A percentile compares a stretch with the other conserved stretches of the same genome.
Evolutionary conservation across 2,113 vertebrate species (phyloP).

Genomic region (Gobiocypris rarus): DNA sequence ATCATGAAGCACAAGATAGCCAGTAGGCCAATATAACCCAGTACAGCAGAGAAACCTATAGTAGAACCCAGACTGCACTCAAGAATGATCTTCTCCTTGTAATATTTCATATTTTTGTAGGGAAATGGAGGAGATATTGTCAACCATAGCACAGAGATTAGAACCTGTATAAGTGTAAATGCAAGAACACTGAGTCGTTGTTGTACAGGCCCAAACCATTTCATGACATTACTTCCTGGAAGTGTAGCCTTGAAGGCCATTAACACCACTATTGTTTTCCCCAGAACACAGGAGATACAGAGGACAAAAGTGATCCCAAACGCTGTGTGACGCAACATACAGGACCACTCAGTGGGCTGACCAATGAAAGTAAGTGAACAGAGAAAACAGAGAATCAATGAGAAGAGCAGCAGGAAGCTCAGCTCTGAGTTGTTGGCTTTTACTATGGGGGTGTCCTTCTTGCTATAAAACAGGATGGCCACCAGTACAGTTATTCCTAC

Average conservation of each 20-base stretch:
- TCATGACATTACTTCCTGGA: constrained; percentile 15
- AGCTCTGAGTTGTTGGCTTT: constrained; percentile 1
- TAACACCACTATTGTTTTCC: neutral
- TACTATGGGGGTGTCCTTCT: constrained; percentile 18
- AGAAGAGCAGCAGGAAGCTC: neutral
- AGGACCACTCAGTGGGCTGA: neutral
- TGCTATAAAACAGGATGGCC: constrained; percentile 6
- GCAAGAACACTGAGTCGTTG: neutral
- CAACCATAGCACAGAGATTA: neutral
- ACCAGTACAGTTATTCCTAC: constrained; percentile 2
- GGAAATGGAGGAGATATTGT: neutral
- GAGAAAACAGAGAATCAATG: neutral
- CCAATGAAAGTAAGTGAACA: constrained; percentile 6
- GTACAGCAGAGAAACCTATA: neutral
- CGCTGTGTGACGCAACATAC: neutral
- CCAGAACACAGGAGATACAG: constrained; percentile 13
- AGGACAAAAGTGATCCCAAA: constrained; percentile 10
- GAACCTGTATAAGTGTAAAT: neutral
- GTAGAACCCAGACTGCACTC: neutral
- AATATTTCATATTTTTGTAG: neutral
- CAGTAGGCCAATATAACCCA: neutral
- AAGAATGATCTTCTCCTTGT: neutral
- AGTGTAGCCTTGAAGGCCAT: constrained; percentile 1
- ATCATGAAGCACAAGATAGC: neutral
- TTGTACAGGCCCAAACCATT: constrained; percentile 3